phyloP scores from a whole-genome alignment of 1,140 invertebrate species.

The Drosophila baimaii region DNA sequence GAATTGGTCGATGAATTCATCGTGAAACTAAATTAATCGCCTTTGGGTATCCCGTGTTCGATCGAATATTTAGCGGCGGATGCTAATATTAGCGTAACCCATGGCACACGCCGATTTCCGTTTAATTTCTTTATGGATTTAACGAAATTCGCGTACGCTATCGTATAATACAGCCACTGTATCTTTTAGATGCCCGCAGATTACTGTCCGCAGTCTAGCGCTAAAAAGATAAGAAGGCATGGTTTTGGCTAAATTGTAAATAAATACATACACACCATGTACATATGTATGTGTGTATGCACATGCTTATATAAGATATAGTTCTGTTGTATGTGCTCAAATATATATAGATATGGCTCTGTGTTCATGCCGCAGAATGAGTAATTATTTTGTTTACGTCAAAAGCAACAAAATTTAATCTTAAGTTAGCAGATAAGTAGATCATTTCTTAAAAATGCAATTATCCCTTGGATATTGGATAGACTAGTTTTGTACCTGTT shows the following conservation, averaged over 20 bases:
- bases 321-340: constrained; percentile 12
- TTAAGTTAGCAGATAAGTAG: constrained; percentile 43
- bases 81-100: constrained; percentile 10
- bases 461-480: neutral
- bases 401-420: constrained; percentile 39
- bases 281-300: neutral
- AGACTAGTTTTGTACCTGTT: neutral
- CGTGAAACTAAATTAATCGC: neutral
- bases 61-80: constrained; percentile 5
- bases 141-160: constrained; percentile 32
- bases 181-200: constrained; percentile 75
- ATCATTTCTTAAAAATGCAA: constrained; percentile 30
- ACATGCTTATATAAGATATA: constrained; percentile 19
- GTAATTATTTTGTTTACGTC: constrained; percentile 57
- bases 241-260: constrained; percentile 64
- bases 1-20: constrained; percentile 24
- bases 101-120: constrained; percentile 43
- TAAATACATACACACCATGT: constrained; percentile 26
- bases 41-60: neutral
- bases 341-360: constrained; percentile 26
- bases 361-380: constrained; percentile 55
- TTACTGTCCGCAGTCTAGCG: constrained; percentile 74
- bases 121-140: constrained; percentile 23
- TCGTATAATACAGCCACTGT: constrained; percentile 66
- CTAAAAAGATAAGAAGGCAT: constrained; percentile 71